These are phyloP conservation scores for Trissolcus basalis DNA, from an alignment of 1,140 invertebrate species.

Conservation along the genomic window DNA sequence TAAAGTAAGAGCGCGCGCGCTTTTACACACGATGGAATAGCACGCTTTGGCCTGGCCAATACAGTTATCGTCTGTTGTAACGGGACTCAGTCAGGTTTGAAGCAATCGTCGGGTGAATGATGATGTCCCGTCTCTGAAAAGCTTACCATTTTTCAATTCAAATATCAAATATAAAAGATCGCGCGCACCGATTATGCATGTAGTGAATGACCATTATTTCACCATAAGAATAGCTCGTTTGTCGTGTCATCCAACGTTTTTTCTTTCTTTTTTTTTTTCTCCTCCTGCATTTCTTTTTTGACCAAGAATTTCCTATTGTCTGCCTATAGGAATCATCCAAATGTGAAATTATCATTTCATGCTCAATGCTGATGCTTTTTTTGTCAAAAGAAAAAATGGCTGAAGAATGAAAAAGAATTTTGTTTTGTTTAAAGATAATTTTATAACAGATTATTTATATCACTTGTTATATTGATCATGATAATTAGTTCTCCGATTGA, in stretches of 20 bases:
- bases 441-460: not conserved
- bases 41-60: constrained; percentile 71
- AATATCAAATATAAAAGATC: not conserved
- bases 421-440: not conserved
- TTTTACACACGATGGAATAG: constrained; percentile 20
- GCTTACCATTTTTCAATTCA: constrained; percentile 25
- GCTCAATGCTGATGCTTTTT: not conserved
- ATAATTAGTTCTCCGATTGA: constrained; percentile 18
- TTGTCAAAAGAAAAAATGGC: not conserved
- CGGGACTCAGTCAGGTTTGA: constrained; percentile 70
- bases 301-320: constrained; percentile 22
- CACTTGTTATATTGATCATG: not conserved
- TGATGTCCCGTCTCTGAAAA: constrained; percentile 48
- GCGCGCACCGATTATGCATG: constrained; percentile 22
- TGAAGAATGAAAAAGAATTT: too few relatives aligned
- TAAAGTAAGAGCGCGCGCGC: not conserved
- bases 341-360: constrained; percentile 23
- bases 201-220: constrained; percentile 31
- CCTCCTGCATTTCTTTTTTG: not conserved
- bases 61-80: constrained; percentile 74
- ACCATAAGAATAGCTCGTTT: constrained; percentile 37
- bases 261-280: constrained; percentile 9
- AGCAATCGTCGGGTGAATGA: constrained; percentile 57
- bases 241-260: not conserved
- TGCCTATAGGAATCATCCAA: constrained; percentile 3